Evolutionary conservation across 2,797 vertebrate species (phyloP).

Genomic region (Garrulus glandarius): DNA sequence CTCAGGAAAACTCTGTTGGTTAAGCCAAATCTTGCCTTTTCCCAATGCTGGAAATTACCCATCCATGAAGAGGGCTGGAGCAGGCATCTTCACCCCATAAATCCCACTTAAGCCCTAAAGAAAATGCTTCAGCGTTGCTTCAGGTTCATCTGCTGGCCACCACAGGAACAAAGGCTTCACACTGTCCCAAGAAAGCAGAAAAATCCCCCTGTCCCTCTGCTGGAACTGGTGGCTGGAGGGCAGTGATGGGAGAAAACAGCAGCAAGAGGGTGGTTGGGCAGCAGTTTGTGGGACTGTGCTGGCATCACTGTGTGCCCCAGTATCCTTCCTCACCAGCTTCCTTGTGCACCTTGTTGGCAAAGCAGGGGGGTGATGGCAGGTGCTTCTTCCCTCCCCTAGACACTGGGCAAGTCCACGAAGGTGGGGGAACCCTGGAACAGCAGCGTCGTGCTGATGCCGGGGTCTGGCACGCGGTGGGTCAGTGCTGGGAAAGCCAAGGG

Average conservation of each 20-base stretch:
- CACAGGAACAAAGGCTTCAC: background rate
- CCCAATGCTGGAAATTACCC: background rate
- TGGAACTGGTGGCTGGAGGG: background rate
- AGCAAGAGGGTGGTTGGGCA: background rate
- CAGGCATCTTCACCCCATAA: background rate
- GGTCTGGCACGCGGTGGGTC: background rate
- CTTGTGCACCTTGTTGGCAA: background rate
- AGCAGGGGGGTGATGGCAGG: background rate
- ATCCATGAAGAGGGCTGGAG: background rate
- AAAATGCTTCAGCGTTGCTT: background rate
- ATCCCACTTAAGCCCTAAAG: background rate
- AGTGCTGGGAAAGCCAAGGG: conserved; percentile 6
- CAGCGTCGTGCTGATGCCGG: accelerated
- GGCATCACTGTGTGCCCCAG: background rate
- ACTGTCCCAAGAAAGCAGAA: background rate
- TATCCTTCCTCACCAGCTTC: background rate
- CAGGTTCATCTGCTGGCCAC: background rate
- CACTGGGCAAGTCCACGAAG: background rate
- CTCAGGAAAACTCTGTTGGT: background rate
- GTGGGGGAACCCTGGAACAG: background rate
- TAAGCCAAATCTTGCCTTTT: background rate
- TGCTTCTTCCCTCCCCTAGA: background rate
- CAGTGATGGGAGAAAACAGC: background rate
- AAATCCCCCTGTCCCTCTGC: accelerated
- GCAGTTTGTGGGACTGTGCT: background rate